Evolutionary conservation across 1,140 invertebrate genomes (phyloP).

Genomic region (Lethrus apterus): DNA sequence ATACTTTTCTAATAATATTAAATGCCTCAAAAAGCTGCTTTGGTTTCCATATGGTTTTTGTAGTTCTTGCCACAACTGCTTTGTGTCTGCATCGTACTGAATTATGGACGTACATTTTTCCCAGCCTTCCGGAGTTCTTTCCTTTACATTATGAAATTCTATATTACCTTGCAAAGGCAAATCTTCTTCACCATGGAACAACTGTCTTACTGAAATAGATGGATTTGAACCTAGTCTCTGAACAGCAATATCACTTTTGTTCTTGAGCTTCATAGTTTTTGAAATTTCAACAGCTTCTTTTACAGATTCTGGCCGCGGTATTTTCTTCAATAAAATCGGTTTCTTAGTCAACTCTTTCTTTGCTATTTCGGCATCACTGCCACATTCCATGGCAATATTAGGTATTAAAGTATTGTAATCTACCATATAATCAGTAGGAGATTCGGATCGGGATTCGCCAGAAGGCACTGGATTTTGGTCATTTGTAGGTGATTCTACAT

Average conservation of each 20-base stretch:
- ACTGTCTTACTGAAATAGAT: conserved; percentile 68
- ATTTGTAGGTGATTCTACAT: conserved; percentile 20
- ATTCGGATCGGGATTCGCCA: conserved; percentile 28
- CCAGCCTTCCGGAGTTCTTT: conserved; percentile 66
- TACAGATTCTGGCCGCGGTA: conserved; percentile 26
- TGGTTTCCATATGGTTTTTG: conserved; percentile 79
- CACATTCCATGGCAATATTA: conserved; percentile 37
- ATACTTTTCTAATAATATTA: conserved; percentile 75
- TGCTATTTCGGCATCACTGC: conserved; percentile 29
- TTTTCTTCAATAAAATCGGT: conserved; percentile 17
- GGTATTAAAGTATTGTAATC: conserved; percentile 40
- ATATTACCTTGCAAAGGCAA: conserved; percentile 67
- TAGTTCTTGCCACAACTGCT: conserved; percentile 68
- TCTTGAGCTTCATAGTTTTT: conserved; percentile 27
- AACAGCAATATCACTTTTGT: conserved; percentile 33
- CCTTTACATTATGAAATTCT: conserved; percentile 59
- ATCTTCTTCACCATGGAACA: conserved; percentile 73
- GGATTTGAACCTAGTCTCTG: conserved; percentile 60
- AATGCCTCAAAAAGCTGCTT: conserved; percentile 71
- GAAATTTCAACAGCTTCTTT: conserved; percentile 33
- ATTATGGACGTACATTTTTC: conserved; percentile 69
- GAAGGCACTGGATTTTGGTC: conserved; percentile 27
- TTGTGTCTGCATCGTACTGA: conserved; percentile 74
- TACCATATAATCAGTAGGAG: conserved; percentile 32
- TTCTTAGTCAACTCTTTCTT: conserved; percentile 24